Conservation (phyloP, 2,797 vertebrate genomes). For the Sebastolobus alascanus region DNA sequence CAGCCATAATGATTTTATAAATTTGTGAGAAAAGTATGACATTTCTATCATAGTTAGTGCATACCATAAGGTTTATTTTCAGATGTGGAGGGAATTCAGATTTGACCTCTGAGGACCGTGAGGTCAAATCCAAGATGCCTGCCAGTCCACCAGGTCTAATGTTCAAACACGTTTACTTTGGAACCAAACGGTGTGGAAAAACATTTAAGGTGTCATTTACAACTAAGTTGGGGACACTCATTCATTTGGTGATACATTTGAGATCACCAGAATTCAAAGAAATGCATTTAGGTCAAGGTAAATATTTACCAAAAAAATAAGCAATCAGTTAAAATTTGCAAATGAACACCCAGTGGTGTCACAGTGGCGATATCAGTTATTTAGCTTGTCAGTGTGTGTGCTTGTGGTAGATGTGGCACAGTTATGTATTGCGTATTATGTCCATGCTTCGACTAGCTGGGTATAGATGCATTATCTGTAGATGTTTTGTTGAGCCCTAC, state of each 20-base stretch:
- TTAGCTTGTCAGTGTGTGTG: too few species aligned
- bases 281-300: background rate
- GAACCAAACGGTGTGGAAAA: background rate
- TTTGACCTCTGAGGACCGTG: too few species aligned
- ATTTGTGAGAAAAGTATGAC: too few species aligned
- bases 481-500: background rate
- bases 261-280: background rate
- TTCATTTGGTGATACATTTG: background rate
- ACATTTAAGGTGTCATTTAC: background rate
- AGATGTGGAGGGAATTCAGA: background rate
- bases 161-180: background rate
- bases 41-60: background rate
- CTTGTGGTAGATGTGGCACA: background rate
- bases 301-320: background rate
- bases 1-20: too few species aligned
- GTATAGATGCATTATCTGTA: background rate
- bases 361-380: too few species aligned
- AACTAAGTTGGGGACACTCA: background rate
- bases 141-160: background rate
- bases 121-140: background rate
- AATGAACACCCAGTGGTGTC: background rate
- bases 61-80: background rate
- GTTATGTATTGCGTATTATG: background rate
- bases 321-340: background rate
- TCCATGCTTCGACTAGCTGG: background rate